Evolutionary conservation across 2,888 invertebrate genomes (phyloP), one percentile per base, ranked within the genome.

Genomic region (Lasioglossum oenotherae): DNA sequence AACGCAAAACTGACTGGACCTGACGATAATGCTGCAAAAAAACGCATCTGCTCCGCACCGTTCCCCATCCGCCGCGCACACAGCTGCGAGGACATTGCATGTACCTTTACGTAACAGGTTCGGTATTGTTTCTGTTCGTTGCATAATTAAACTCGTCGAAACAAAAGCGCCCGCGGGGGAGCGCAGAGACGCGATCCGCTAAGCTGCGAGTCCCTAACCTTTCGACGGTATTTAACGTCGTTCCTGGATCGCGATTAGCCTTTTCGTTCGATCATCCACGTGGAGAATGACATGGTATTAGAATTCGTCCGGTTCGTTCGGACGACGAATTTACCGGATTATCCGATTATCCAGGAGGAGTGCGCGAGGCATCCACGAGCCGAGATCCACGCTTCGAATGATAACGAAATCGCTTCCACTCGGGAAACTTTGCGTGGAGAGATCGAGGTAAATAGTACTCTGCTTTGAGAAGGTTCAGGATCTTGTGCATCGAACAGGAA

Each of bases 51-150:
- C 60, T 46, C 38, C 53, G 41, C 69, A 76, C n/a, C 71, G 73
- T 23, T 16, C 49, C 41, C 31, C 19, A 69, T 60, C 67, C 35
- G 35, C 38, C 10, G 46, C 49, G 64, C 31, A 78, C 72, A 19
- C 53, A 16, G 35, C 35, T 27, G 46, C 71, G 78, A 49, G 75
- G 27, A 81, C 75, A 74, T 81, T 82, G 80, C 78, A 80, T 83
- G 85, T 83, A 81, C 78, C 38, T 81, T 84, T 81, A 85, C 83
- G 81, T 87, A 88, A 89, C 64, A 35, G 23, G 23, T 19, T 12
- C 49, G 64, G 83, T 87, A 86, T 84, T 87, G 86, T 86, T 88
- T 67, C 80, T 76, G 74, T 35, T 67, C 35, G n/a, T 86, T 83
- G 80, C 69, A 80, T 83, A 88, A 88, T 83, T 81, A 82, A 82